phyloP scores from a whole-genome alignment of 2,888 invertebrate species.

The Mesorhabditis belari region DNA sequence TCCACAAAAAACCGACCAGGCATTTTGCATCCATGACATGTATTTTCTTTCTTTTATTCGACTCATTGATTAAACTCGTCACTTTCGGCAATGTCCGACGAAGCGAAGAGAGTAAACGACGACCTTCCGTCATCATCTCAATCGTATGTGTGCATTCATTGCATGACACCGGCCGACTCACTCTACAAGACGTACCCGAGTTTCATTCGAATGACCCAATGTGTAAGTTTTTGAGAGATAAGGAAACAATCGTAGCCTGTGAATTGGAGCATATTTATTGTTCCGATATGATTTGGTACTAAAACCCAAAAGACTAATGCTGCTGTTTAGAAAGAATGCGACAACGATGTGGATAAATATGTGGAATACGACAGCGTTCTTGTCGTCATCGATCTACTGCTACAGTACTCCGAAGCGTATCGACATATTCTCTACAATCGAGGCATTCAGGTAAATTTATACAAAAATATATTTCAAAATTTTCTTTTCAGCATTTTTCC shows the following conservation, averaged over 20 bases:
- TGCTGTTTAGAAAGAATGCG: constrained; percentile 67
- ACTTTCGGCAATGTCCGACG: no score
- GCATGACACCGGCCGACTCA: constrained; percentile 20
- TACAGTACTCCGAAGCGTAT: constrained; percentile 75
- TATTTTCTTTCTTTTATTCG: no score
- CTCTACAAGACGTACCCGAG: constrained; percentile 39
- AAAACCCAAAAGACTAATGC: constrained; percentile 1
- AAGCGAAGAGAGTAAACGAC: no score
- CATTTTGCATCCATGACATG: no score
- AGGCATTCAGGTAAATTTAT: constrained; percentile 66
- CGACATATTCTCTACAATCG: constrained; percentile 78
- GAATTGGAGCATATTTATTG: no score
- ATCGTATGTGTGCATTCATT: constrained; percentile 42
- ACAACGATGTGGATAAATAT: constrained; percentile 75
- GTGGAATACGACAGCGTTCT: constrained; percentile 84
- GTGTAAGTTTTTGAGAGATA: constrained; percentile 28
- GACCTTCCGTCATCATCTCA: background rate
- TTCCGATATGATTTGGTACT: background rate
- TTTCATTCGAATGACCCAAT: constrained; percentile 46
- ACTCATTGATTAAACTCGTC: no score
- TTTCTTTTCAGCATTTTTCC: background rate
- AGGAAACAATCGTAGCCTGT: no score
- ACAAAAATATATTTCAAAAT: background rate
- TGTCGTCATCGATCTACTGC: constrained; percentile 74
- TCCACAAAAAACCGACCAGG: no score